phyloP scores from a whole-genome alignment of 2,888 invertebrate species.

The Pilophorus perplexus region DNA sequence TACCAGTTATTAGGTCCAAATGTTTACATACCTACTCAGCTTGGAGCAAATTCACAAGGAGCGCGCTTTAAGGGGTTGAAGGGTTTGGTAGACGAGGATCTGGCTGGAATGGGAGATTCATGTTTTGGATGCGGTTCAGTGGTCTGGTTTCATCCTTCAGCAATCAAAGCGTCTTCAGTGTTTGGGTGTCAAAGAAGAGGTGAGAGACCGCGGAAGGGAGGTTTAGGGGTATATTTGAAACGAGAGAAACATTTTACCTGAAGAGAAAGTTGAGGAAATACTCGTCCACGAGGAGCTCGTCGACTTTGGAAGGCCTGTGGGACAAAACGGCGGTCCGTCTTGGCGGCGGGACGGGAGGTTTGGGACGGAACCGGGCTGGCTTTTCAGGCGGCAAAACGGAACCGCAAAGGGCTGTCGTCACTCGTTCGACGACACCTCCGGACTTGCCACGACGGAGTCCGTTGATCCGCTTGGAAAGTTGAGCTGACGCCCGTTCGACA shows the following conservation, averaged over 20 bases:
- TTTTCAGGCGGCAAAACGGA: slow-evolving; percentile 55
- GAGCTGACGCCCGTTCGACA: slow-evolving; percentile 87
- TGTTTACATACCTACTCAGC: too few relatives aligned
- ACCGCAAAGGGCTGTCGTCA: slow-evolving; percentile 82
- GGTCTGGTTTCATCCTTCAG: too few relatives aligned
- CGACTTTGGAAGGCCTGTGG: slow-evolving; percentile 30
- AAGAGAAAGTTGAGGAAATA: slow-evolving; percentile 82
- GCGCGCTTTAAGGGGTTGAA: too few relatives aligned
- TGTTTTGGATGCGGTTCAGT: too few relatives aligned
- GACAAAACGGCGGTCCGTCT: slow-evolving; percentile 32
- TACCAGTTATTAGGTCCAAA: too few relatives aligned
- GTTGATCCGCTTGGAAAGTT: slow-evolving; percentile 83
- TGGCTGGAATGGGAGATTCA: too few relatives aligned
- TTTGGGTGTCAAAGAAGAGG: too few relatives aligned
- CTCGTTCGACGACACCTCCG: slow-evolving; percentile 75
- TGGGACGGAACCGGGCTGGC: slow-evolving; percentile 52
- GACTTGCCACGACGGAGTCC: slow-evolving; percentile 66
- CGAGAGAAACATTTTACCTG: slow-evolving; percentile 5
- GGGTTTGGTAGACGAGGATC: too few relatives aligned
- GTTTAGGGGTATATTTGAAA: neutral
- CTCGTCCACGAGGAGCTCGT: slow-evolving; percentile 74
- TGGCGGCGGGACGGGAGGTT: slow-evolving; percentile 44
- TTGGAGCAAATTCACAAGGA: too few relatives aligned
- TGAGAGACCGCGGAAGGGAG: neutral
- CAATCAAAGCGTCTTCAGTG: too few relatives aligned